A percentile compares a stretch with the other conserved stretches of the same genome.
Evolutionary conservation across 1,140 invertebrate species (phyloP).

Genomic region (Latrodectus geometricus): DNA sequence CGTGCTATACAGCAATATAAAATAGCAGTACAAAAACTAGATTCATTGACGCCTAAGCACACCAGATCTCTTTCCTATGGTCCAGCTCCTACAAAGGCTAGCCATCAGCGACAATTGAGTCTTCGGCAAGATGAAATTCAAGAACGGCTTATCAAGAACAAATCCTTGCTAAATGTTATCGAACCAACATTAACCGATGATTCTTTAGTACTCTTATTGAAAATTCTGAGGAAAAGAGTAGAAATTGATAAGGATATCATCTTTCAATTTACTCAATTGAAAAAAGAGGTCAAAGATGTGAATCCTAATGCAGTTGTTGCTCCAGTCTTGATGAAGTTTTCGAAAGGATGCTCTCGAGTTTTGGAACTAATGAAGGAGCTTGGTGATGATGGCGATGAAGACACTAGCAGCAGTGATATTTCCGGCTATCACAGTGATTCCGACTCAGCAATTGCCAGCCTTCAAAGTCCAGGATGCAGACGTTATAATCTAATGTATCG

Average conservation of each 20-base stretch:
- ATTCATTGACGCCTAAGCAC: constrained; percentile 76
- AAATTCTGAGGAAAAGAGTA: constrained; percentile 76
- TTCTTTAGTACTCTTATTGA: constrained; percentile 73
- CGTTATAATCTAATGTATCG: constrained; percentile 72
- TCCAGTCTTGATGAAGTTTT: constrained; percentile 84
- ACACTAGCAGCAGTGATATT: constrained; percentile 73
- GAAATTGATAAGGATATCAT: constrained; percentile 80
- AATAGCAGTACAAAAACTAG: constrained; percentile 85
- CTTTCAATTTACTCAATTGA: constrained; percentile 75
- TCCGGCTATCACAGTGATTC: constrained; percentile 85
- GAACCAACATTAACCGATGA: constrained; percentile 76
- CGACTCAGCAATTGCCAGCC: constrained; percentile 70
- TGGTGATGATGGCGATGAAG: constrained; percentile 67
- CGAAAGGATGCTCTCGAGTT: constrained; percentile 80
- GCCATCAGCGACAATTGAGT: constrained; percentile 88
- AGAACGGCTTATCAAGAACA: constrained; percentile 90
- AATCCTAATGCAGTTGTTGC: constrained; percentile 75
- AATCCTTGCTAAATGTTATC: constrained; percentile 85
- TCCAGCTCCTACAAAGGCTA: constrained; percentile 85
- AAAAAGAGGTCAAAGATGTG: constrained; percentile 78
- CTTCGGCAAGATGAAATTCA: constrained; percentile 81
- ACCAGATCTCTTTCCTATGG: constrained; percentile 72
- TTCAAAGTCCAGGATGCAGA: constrained; percentile 46
- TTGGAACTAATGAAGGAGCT: constrained; percentile 79
- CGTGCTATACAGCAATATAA: constrained; percentile 87